phyloP scores from a whole-genome alignment of 2,113 vertebrate species.

The Myrmecophaga tridactyla region DNA sequence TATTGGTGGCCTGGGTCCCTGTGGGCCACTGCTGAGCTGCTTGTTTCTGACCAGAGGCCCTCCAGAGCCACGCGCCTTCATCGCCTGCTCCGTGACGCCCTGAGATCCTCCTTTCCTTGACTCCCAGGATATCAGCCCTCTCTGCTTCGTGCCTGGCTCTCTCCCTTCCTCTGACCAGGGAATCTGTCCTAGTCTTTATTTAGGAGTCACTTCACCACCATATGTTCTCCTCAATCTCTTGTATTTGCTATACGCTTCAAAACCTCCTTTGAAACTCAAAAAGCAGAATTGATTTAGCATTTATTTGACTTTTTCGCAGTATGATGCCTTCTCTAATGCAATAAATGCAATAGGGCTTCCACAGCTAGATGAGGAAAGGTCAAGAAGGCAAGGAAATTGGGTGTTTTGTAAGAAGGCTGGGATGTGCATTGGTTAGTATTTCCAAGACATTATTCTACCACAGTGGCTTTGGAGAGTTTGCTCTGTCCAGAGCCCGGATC shows the following conservation, averaged over 20 bases:
- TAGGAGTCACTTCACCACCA: not conserved
- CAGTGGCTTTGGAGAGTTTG: not conserved
- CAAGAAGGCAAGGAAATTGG: not conserved
- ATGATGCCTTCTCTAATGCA: too few relatives aligned
- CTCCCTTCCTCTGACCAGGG: too few relatives aligned
- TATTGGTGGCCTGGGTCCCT: not conserved
- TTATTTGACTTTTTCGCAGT: not conserved
- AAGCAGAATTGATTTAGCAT: not conserved
- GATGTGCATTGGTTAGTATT: not conserved
- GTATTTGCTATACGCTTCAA: not conserved
- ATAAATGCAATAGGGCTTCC: not conserved
- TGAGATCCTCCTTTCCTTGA: accelerated
- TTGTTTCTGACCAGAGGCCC: not conserved
- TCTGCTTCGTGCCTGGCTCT: not conserved
- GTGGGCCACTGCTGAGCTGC: not conserved
- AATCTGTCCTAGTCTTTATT: not conserved
- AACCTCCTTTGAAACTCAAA: not conserved
- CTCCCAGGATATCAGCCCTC: not conserved
- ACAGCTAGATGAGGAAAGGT: not conserved
- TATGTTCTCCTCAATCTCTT: not conserved
- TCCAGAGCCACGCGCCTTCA: accelerated
- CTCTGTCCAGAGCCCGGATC: not conserved
- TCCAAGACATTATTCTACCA: not conserved
- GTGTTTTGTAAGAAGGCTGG: too few relatives aligned
- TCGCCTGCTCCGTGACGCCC: too few relatives aligned